Percentiles rank a stretch among this genome's conserved stretches.
These are phyloP conservation scores for Macrosoma leucophasiata DNA, from an alignment of 2,888 invertebrate species.

Conservation along the genomic window DNA sequence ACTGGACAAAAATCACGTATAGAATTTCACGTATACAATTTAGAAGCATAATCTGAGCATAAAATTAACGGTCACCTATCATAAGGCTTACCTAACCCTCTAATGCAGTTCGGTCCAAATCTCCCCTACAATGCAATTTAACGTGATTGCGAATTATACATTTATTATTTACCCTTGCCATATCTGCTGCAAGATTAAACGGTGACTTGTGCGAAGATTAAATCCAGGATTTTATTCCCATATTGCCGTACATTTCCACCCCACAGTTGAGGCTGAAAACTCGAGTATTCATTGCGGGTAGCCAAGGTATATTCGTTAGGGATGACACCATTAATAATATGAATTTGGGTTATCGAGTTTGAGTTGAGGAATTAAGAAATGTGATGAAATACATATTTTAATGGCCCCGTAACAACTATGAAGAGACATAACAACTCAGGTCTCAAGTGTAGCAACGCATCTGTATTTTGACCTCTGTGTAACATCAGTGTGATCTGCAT, in stretches of 20 bases:
- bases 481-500: too few species aligned
- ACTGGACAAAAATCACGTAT: too few species aligned
- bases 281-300: constrained; percentile 70
- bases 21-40: too few species aligned
- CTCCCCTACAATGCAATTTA: constrained; percentile 54
- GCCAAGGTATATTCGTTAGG: constrained; percentile 49
- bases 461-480: too few species aligned
- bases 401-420: too few species aligned
- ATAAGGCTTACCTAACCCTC: constrained; percentile 27
- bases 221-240: constrained; percentile 71
- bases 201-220: constrained; percentile 68
- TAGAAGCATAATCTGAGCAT: too few species aligned
- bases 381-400: too few species aligned
- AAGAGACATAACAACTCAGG: too few species aligned
- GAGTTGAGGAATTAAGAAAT: too few species aligned
- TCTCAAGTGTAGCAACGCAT: too few species aligned
- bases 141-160: constrained; percentile 59
- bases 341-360: too few species aligned
- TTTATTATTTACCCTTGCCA: constrained; percentile 68
- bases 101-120: constrained; percentile 26
- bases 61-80: too few species aligned
- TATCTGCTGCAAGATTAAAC: constrained; percentile 70
- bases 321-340: constrained; percentile 45
- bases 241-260: constrained; percentile 64
- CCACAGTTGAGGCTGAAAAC: constrained; percentile 61